Conservation (phyloP, 2,113 vertebrate genomes). For the Serinus canaria region DNA sequence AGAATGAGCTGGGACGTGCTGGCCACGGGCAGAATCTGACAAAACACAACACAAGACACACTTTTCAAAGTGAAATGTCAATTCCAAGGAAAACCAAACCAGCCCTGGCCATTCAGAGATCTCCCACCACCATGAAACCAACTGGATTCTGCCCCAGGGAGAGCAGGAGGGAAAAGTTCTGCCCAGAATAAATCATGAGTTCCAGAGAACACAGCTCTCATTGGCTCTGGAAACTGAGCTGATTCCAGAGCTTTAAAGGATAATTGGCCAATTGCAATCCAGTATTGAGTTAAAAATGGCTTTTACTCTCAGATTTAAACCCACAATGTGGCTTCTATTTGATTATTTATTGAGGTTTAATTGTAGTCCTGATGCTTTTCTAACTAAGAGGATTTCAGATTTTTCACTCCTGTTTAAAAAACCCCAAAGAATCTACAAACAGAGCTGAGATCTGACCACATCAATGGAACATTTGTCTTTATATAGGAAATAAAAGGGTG, state of each 20-base stretch:
- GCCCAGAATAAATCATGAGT: not conserved
- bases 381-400: not conserved
- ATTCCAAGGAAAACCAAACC: not conserved
- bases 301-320: not conserved
- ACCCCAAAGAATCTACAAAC: not conserved
- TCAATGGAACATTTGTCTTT: not conserved
- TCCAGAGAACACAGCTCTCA: not conserved
- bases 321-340: not conserved
- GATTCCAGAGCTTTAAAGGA: not conserved
- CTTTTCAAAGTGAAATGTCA: not conserved
- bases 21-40: slow-evolving; percentile 82
- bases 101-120: not conserved
- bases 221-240: not conserved
- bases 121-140: not conserved
- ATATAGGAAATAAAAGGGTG: not conserved
- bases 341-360: not conserved
- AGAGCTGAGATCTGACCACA: not conserved
- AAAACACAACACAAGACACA: not conserved
- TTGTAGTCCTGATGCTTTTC: not conserved
- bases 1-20: slow-evolving; percentile 83
- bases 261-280: not conserved
- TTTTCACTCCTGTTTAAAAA: not conserved
- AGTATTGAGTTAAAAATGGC: not conserved
- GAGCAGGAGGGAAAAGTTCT: not conserved
- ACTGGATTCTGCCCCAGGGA: not conserved